Percentiles rank a stretch among this genome's conserved stretches.
These are phyloP conservation scores for Plectropomus leopardus DNA, from an alignment of 2,113 vertebrate genomes.

Conservation along the genomic window DNA sequence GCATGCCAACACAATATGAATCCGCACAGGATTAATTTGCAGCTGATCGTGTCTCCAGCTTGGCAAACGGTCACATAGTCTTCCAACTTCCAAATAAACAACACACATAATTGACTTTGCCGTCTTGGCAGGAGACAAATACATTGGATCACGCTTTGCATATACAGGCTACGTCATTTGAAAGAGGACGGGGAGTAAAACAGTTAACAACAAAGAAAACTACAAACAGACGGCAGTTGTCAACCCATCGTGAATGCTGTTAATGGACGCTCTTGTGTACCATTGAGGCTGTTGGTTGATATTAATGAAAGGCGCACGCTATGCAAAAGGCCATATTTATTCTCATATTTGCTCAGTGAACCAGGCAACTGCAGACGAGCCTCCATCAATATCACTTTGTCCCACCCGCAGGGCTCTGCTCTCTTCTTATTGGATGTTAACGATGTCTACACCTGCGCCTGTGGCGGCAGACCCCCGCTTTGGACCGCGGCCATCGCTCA, in stretches of 20 bases:
- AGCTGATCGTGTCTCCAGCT: constrained; percentile 66
- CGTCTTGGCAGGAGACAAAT: constrained; percentile 56
- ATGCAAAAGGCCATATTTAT: constrained; percentile 82
- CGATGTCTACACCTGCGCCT: constrained; percentile 78
- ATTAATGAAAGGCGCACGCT: constrained; percentile 73
- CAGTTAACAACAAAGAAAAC: constrained; percentile 52
- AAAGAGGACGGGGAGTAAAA: constrained; percentile 37
- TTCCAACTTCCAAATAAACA: constrained; percentile 70
- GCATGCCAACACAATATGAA: constrained; percentile 66
- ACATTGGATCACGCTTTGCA: constrained; percentile 50
- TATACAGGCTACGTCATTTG: constrained; percentile 25
- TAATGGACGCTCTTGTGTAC: constrained; percentile 58
- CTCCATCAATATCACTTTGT: constrained; percentile 86
- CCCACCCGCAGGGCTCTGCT: constrained; percentile 47
- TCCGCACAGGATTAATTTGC: constrained; percentile 75
- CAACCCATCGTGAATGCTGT: constrained; percentile 60
- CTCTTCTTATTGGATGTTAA: constrained; percentile 79
- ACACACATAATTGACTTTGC: constrained; percentile 75
- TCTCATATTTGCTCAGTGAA: constrained; percentile 81
- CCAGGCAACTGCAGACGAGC: constrained; percentile 64
- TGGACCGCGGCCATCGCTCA: constrained; percentile 76
- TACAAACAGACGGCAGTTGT: constrained; percentile 73
- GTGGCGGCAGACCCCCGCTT: constrained; percentile 59
- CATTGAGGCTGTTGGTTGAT: constrained; percentile 67
- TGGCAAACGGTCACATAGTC: constrained; percentile 66